Evolutionary conservation across 2,113 vertebrate species (phyloP).

Genomic region (Podiceps cristatus): DNA sequence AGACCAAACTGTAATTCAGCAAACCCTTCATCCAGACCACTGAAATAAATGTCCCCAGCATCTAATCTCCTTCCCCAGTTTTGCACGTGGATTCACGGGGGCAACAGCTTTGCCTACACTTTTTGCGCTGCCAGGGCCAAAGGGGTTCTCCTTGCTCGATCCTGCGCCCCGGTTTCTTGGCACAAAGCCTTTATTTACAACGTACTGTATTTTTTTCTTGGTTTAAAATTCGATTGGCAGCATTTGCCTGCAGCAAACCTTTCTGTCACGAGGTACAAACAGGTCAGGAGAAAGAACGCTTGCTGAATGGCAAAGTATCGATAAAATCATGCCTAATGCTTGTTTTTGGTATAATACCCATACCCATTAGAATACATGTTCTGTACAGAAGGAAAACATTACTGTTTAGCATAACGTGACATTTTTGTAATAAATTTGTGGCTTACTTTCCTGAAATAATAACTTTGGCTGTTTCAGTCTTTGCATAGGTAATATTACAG

Average conservation of each 20-base stretch:
- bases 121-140: background rate
- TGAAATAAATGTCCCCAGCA: background rate
- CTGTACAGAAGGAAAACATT: background rate
- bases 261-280: background rate
- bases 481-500: background rate
- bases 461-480: background rate
- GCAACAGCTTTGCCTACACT: background rate
- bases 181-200: background rate
- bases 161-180: background rate
- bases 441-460: background rate
- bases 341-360: background rate
- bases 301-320: background rate
- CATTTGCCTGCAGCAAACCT: background rate
- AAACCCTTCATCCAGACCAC: background rate
- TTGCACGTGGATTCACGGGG: accelerated
- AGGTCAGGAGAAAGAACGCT: background rate
- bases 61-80: background rate
- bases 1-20: background rate
- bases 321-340: background rate
- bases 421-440: background rate
- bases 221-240: background rate
- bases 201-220: background rate
- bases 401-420: background rate
- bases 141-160: background rate
- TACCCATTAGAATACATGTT: background rate